Percentiles rank a stretch among this genome's conserved stretches.
These are phyloP conservation scores for Cloeon dipterum DNA, from an alignment of 2,888 invertebrate genomes.

Conservation along the genomic window DNA sequence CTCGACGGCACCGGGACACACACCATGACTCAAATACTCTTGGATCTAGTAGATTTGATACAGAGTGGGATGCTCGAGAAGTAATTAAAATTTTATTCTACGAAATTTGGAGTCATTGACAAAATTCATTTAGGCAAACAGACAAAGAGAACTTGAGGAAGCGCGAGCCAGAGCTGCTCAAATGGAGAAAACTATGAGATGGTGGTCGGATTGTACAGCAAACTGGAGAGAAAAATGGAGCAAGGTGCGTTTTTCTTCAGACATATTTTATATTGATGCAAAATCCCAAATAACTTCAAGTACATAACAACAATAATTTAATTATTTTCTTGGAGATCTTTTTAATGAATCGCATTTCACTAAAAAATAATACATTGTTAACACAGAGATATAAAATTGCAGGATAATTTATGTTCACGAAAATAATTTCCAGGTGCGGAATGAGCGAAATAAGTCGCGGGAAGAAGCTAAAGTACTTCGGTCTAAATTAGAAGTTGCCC, in stretches of 20 bases:
- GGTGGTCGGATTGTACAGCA: slow-evolving; percentile 97
- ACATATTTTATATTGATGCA: too few species aligned
- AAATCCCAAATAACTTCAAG: too few species aligned
- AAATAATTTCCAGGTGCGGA: slow-evolving; percentile 33
- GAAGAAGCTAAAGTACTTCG: slow-evolving; percentile 71
- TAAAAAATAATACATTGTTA: too few species aligned
- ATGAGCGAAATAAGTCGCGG: slow-evolving; percentile 77
- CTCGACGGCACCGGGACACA: slow-evolving; percentile 24
- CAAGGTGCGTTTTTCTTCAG: slow-evolving; percentile 25
- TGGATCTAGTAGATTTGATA: slow-evolving; percentile 34
- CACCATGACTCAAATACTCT: slow-evolving; percentile 35
- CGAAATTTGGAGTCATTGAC: neutral
- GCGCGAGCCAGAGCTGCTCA: slow-evolving; percentile 83
- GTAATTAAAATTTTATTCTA: slow-evolving; percentile 16
- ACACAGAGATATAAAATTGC: too few species aligned
- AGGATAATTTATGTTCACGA: too few species aligned
- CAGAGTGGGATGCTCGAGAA: slow-evolving; percentile 60
- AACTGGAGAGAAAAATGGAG: slow-evolving; percentile 95
- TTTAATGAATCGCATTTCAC: too few species aligned
- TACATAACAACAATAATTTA: too few species aligned
- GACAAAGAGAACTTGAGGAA: slow-evolving; percentile 72
- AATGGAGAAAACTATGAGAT: slow-evolving; percentile 99
- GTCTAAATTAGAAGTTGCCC: slow-evolving; percentile 50
- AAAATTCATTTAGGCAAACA: slow-evolving; percentile 28
- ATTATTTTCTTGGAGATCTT: too few species aligned